These are phyloP conservation scores for Cyprinodon brontotheroides DNA, from an alignment of 2,113 vertebrate species.

Conservation along the genomic window DNA sequence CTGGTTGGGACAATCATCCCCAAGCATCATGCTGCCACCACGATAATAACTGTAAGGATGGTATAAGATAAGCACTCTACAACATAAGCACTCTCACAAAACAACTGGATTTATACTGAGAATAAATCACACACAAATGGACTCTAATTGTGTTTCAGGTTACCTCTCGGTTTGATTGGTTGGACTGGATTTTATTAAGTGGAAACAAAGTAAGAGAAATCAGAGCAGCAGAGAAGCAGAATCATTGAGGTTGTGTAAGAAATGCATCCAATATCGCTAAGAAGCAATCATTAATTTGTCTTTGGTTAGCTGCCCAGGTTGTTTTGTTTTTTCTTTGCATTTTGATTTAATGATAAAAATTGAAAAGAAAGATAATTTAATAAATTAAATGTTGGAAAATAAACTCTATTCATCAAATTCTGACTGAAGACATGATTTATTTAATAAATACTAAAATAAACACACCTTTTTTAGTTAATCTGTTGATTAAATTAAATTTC, in stretches of 20 bases:
- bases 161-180: no score
- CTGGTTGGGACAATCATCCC: no score
- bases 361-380: neutral
- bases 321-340: constrained; percentile 30
- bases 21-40: no score
- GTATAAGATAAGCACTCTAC: no score
- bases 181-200: no score
- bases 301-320: constrained; percentile 4
- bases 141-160: constrained; percentile 6
- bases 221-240: constrained; percentile 19
- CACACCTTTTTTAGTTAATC: neutral
- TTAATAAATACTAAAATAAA: neutral
- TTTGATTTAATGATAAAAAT: constrained; percentile 9
- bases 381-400: neutral
- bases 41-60: no score
- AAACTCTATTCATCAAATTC: neutral
- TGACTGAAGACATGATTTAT: neutral
- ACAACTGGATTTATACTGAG: no score
- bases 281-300: neutral
- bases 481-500: neutral
- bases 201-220: neutral
- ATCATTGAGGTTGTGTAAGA: neutral
- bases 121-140: no score
- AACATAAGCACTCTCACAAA: no score
- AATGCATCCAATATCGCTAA: neutral